Percentiles rank a stretch among this genome's conserved stretches.
These are phyloP conservation scores for Pogonomyrmex barbatus DNA, from an alignment of 1,140 invertebrate genomes.

Conservation along the genomic window DNA sequence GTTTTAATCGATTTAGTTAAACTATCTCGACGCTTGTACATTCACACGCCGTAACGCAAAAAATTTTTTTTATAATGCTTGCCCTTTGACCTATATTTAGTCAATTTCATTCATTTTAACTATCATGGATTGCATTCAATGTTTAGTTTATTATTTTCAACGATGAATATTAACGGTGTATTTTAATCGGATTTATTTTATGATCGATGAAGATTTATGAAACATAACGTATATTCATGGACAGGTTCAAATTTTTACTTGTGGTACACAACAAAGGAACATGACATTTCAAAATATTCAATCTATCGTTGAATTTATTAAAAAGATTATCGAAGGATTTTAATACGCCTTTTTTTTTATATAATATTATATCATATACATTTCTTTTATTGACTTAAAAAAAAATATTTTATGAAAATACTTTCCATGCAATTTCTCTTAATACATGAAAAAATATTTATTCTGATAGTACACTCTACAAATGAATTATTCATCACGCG, in stretches of 20 bases:
- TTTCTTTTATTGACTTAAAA: background rate
- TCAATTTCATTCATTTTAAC: conserved; percentile 22
- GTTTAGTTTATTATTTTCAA: conserved; percentile 36
- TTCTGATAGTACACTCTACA: conserved; percentile 14
- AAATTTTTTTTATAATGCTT: conserved; percentile 52
- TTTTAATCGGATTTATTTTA: conserved; percentile 40
- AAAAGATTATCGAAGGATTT: background rate
- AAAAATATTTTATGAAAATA: background rate
- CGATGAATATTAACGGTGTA: conserved; percentile 43
- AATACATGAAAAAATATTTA: conserved; percentile 21
- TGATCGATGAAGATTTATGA: conserved; percentile 43
- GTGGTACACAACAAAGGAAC: background rate
- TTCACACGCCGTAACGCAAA: conserved; percentile 21
- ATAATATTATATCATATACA: background rate
- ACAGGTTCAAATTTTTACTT: background rate
- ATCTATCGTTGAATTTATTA: background rate
- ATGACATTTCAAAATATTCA: background rate
- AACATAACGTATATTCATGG: background rate
- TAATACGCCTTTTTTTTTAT: background rate
- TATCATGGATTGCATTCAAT: conserved; percentile 15
- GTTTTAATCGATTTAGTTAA: conserved; percentile 77
- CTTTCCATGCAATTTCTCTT: background rate
- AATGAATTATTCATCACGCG: conserved; percentile 34
- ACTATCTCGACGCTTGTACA: conserved; percentile 44
- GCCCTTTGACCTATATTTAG: conserved; percentile 41